Evolutionary conservation across 2,113 vertebrate genomes (phyloP).

Genomic region (Perognathus longimembris): DNA sequence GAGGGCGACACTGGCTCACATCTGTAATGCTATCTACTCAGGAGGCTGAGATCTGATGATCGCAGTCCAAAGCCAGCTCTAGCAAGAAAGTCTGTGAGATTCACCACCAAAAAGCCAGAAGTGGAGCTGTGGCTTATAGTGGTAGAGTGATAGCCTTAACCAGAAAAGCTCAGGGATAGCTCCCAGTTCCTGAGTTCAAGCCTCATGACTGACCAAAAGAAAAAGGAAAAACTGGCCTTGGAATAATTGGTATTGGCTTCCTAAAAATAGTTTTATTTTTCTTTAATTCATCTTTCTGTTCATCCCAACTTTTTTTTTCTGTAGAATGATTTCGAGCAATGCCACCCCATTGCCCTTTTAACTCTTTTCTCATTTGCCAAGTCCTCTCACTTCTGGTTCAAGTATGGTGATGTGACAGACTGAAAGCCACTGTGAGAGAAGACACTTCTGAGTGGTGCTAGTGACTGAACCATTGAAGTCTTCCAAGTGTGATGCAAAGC

Average conservation of each 20-base stretch:
- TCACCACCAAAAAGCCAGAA: too few species aligned
- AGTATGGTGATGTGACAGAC: background rate
- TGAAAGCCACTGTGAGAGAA: background rate
- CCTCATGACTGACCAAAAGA: too few species aligned
- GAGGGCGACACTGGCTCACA: too few species aligned
- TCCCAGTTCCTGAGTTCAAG: too few species aligned
- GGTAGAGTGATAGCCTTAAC: too few species aligned
- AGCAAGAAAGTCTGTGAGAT: too few species aligned
- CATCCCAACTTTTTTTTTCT: background rate
- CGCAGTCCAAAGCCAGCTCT: too few species aligned
- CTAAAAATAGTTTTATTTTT: slow-evolving; percentile 45
- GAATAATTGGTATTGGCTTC: background rate
- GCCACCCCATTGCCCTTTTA: background rate
- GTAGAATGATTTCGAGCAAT: slow-evolving; percentile 28
- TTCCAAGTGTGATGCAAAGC: background rate
- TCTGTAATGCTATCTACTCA: too few species aligned
- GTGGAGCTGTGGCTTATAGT: too few species aligned
- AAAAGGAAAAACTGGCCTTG: background rate
- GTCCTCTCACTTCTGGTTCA: background rate
- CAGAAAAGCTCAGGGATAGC: too few species aligned
- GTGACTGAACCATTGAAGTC: background rate
- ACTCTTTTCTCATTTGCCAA: background rate
- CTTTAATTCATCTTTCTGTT: background rate
- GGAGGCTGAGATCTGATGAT: too few species aligned
- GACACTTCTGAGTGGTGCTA: background rate